A percentile compares a stretch with the other conserved stretches of the same genome.
These are phyloP conservation scores for Poicephalus gulielmi DNA, from an alignment of 2,113 vertebrate genomes.

Conservation along the genomic window DNA sequence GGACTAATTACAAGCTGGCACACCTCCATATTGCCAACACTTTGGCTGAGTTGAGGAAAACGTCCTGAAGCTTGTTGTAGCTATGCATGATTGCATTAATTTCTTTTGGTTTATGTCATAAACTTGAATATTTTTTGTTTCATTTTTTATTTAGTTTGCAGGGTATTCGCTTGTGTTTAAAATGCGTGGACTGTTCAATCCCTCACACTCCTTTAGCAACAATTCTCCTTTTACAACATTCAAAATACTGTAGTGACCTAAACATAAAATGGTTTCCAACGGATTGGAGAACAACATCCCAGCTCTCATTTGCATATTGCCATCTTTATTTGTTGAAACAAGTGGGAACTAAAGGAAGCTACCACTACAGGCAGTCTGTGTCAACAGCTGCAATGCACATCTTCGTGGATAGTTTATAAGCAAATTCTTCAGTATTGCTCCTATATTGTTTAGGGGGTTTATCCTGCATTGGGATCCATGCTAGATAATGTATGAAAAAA, in stretches of 20 bases:
- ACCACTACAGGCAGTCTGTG: not conserved
- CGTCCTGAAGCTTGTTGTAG: not conserved
- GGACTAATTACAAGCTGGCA: not conserved
- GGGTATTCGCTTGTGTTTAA: not conserved
- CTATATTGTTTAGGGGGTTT: not conserved
- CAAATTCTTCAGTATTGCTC: not conserved
- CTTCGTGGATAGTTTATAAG: not conserved
- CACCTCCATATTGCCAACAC: not conserved
- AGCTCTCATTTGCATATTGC: conserved; percentile 4
- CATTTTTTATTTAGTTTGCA: not conserved
- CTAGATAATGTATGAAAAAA: not conserved
- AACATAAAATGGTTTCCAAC: not conserved
- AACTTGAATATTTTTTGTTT: not conserved
- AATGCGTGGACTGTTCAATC: not conserved
- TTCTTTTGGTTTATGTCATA: not conserved
- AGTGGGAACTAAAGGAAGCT: conserved; percentile 29
- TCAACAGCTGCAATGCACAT: not conserved
- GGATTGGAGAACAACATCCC: not conserved
- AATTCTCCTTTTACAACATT: not conserved
- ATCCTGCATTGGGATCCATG: not conserved
- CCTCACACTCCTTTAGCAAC: not conserved
- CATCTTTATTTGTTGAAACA: conserved; percentile 62
- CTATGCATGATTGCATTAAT: not conserved
- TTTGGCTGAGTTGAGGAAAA: not conserved
- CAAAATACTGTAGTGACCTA: not conserved